Base-by-base conservation (phyloP, 1,140 invertebrate species). In the Trachymyrmex cornetzi region DNA sequence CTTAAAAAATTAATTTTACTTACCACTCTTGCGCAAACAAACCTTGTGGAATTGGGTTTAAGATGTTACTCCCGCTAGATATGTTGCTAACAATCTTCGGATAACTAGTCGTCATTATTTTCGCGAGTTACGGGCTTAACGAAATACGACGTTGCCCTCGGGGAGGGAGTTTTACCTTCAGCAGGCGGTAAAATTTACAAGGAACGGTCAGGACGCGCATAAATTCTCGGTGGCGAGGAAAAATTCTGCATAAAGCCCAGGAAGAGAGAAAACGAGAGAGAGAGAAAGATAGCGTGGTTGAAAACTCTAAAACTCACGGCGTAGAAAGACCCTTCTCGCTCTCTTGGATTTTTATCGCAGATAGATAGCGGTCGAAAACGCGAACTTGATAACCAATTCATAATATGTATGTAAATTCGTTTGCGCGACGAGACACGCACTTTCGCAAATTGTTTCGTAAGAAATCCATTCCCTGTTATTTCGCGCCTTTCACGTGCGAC, bases 111-210 rank as follows among this genome's bases (percentile, higher is more conserved):
- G 84, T 81, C 87, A 86, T 90, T 87, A 81, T 86, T 80, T 57
- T 59, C 34, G 55, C 61, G 71, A 82, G 75, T 86, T 69, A 74
- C 50, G 55, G 59, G 77, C 75, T 69, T 75, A 81, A 89, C 69
- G 77, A 87, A 80, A 89, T 82, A 85, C 66, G 63, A 59, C 84
- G 75, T 89, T 90, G 82, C 77, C 79, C 80, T 38, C 63, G 86
- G 72, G 85, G 44, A 66, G 55, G 63, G 87, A 88, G 87, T 86
- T 90, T 75, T 82, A 82, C 38, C 50, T 67, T 82, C 61, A 85
- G 48, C 80, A 85, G 71, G 86, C 67, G 85, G 66, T 87, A 86
- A 92, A 91, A 92, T 92, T 91, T 92, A 91, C 86, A 91, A 79
- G 86, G 67, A 80, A 72, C 77, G 82, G 74, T 24, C 81, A 84